phyloP scores from a whole-genome alignment of 2,888 invertebrate species.

The Dryomyza anilis region DNA sequence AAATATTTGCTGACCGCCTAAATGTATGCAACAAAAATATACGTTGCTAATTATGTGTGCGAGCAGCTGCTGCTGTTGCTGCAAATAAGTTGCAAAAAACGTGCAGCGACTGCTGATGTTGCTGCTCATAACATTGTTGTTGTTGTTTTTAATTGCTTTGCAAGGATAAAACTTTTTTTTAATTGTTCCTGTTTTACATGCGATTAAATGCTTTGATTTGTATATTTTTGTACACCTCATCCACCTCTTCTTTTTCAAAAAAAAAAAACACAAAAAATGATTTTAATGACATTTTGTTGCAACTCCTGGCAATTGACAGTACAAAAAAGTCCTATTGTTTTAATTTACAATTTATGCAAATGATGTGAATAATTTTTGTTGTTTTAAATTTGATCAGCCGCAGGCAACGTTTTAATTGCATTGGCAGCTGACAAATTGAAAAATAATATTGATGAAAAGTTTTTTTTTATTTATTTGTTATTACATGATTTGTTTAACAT shows the following conservation, averaged over 20 bases:
- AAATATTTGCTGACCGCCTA: slow-evolving; percentile 7
- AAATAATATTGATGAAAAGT: slow-evolving; percentile 11
- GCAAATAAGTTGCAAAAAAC: slow-evolving; percentile 7
- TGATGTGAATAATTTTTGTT: not conserved
- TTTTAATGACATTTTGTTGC: not conserved
- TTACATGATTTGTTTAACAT: too few species aligned
- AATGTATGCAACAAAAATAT: not conserved
- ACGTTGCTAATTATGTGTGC: slow-evolving; percentile 11
- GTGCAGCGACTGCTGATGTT: not conserved
- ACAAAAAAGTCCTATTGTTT: not conserved
- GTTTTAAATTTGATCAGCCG: not conserved
- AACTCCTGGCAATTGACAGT: too few species aligned
- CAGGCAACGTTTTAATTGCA: slow-evolving; percentile 5
- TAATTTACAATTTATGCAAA: slow-evolving; percentile 19
- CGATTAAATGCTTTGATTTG: slow-evolving; percentile 27
- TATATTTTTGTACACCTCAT: too few species aligned
- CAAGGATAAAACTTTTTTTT: too few species aligned
- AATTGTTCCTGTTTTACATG: not conserved
- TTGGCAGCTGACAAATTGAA: not conserved
- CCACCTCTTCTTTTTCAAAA: not conserved
- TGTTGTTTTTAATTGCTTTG: slow-evolving; percentile 7
- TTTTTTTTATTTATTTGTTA: too few species aligned
- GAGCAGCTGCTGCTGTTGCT: not conserved
- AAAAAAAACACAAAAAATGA: not conserved
- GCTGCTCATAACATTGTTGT: too few species aligned